phyloP scores from a whole-genome alignment of 2,797 vertebrate species.

The Luscinia luscinia region DNA sequence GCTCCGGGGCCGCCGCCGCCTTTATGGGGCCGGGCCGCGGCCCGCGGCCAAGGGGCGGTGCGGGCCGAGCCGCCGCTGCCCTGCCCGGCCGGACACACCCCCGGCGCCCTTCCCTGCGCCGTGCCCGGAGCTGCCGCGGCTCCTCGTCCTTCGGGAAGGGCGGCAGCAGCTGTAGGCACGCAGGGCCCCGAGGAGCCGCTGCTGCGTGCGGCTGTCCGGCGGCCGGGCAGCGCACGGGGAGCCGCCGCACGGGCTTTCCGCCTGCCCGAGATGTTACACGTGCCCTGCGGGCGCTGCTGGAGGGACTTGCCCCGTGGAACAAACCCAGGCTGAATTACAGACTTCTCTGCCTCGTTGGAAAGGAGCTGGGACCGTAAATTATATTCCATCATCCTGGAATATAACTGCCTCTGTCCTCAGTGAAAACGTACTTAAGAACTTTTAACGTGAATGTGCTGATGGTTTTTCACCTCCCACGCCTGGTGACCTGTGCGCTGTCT shows the following conservation, averaged over 20 bases:
- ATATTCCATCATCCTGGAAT: neutral
- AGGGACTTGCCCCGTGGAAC: neutral
- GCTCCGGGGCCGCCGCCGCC: neutral
- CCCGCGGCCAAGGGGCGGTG: conserved; percentile 19
- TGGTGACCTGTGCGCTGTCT: too few relatives aligned
- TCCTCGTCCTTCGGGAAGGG: neutral
- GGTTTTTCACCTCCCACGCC: neutral
- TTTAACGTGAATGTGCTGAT: neutral
- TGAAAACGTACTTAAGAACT: neutral
- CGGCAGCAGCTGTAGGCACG: neutral
- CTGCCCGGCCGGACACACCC: neutral
- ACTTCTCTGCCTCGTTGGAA: neutral
- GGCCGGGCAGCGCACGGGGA: fast-evolving
- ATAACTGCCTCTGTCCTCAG: neutral
- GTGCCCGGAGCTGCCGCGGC: neutral
- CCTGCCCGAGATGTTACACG: too few relatives aligned
- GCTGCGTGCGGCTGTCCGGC: neutral
- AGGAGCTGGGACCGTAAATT: neutral
- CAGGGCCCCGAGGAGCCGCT: fast-evolving
- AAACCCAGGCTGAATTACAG: fast-evolving
- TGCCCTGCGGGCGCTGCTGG: fast-evolving
- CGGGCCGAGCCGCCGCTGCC: neutral
- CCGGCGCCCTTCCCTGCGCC: neutral
- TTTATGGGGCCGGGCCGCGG: neutral
- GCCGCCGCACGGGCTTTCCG: neutral